Base-by-base conservation (phyloP, 2,888 invertebrate species). In the Cerastis rubricosa region DNA sequence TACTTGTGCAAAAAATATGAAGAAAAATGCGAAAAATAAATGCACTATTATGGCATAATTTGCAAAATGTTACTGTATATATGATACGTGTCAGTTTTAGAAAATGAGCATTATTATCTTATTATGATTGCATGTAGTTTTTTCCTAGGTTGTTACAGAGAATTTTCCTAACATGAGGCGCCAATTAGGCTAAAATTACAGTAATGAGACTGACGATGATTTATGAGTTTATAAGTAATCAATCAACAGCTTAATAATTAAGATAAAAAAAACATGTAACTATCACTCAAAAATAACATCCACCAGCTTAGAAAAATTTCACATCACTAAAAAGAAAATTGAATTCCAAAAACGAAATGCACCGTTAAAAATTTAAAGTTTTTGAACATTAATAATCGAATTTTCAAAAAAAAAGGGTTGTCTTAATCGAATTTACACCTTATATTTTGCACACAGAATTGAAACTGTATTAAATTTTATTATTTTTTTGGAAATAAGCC, bases 211-310 rank as follows among this genome's bases (percentile, higher is more conserved):
- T 57, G 77, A 74, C 74, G 68, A 71, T 88, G 80, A 88, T 88
- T 69, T 61, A 83, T 73, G 74, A 78, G 67, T 25, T 74, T 78
- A 51, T 35, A 66, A 14, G 12, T 78, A 59, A 84, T 85, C 79
- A 76, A 72, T 85, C 79, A 76, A 81, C 35, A 45, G n/a, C 19
- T 22, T 43, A 65, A 59, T 59, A 54, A 74, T 22, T 35, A 54
- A n/a, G 35, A 69, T 45, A 45, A 80, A 73, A 73, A 43, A 74
- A 66, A 29, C 64, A 67, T n/a, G 69, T 6, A 61, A 45, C 22
- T 73, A 70, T 82, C 86, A 87, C 87, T 76, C 64, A 76, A 80
- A 80, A 86, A 83, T 78, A 82, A 79, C 75, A 79, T 87, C 68
- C 83, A 85, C 76, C 61, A 66, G 82, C 76, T 66, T 67, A 78